Evolutionary conservation across 2,113 vertebrate species (phyloP).

Genomic region (Protobothrops flavoviridis): DNA sequence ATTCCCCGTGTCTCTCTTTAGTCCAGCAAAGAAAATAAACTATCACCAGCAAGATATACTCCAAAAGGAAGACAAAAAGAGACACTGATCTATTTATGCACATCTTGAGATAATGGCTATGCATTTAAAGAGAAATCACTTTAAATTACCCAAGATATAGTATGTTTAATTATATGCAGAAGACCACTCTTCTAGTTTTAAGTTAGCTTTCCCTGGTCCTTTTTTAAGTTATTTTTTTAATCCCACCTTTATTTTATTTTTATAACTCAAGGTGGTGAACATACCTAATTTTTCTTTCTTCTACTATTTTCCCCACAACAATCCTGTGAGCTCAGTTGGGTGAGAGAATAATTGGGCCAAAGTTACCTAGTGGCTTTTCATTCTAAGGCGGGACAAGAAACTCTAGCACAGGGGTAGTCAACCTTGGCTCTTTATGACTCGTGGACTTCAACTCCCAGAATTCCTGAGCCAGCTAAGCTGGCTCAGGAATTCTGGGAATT

Average conservation of each 20-base stretch:
- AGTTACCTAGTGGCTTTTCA: neutral
- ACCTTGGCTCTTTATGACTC: too few species aligned
- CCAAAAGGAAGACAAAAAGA: neutral
- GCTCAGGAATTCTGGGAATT: too few species aligned
- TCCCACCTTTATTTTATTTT: neutral
- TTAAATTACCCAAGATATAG: neutral
- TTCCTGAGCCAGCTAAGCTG: too few species aligned
- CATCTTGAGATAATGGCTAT: neutral
- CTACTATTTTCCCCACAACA: neutral
- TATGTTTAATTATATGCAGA: neutral
- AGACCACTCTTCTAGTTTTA: neutral
- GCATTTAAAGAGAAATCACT: neutral
- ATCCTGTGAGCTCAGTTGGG: neutral
- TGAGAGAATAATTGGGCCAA: neutral
- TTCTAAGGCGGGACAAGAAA: neutral
- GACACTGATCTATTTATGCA: neutral
- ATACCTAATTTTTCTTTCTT: neutral
- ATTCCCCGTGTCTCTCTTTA: neutral
- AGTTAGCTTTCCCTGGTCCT: neutral
- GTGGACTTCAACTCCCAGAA: too few species aligned
- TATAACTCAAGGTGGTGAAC: neutral
- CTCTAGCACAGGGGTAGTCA: neutral
- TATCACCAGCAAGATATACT: neutral
- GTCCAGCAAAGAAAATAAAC: neutral
- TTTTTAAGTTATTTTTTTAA: neutral